Evolutionary conservation across 1,140 invertebrate genomes (phyloP).

Genomic region (Polypedilum vanderplanki): DNA sequence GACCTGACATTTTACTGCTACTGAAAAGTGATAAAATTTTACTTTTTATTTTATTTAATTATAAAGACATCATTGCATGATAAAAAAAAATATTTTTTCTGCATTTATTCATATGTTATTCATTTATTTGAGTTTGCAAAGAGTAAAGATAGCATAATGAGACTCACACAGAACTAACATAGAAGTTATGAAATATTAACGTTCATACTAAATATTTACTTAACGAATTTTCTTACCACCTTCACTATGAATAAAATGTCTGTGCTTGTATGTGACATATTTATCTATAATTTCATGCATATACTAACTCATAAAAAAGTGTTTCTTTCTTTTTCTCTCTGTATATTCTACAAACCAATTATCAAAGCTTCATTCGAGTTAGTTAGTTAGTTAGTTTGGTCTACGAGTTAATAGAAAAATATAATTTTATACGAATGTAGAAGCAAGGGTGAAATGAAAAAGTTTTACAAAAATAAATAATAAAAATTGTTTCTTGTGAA

Average conservation of each 20-base stretch:
- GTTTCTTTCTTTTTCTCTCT: too few relatives aligned
- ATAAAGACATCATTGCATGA: too few relatives aligned
- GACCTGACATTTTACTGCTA: too few relatives aligned
- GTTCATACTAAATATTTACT: conserved; percentile 31
- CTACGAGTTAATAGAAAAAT: too few relatives aligned
- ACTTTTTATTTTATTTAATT: too few relatives aligned
- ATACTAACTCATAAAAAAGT: too few relatives aligned
- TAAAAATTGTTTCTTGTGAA: conserved; percentile 14
- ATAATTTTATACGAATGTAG: too few relatives aligned
- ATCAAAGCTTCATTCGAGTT: background rate
- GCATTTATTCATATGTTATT: background rate
- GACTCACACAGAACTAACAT: background rate
- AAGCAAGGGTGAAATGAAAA: too few relatives aligned
- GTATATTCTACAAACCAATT: background rate
- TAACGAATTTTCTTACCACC: background rate
- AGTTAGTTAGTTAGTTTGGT: too few relatives aligned
- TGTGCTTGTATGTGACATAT: too few relatives aligned
- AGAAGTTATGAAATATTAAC: conserved; percentile 29
- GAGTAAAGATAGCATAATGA: background rate
- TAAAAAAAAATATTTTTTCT: background rate
- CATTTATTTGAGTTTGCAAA: background rate
- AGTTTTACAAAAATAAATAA: background rate
- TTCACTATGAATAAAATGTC: background rate
- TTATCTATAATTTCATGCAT: too few relatives aligned
- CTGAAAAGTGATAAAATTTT: too few relatives aligned